phyloP scores from a whole-genome alignment of 2,888 invertebrate genomes.

The Agrypnus murinus region DNA sequence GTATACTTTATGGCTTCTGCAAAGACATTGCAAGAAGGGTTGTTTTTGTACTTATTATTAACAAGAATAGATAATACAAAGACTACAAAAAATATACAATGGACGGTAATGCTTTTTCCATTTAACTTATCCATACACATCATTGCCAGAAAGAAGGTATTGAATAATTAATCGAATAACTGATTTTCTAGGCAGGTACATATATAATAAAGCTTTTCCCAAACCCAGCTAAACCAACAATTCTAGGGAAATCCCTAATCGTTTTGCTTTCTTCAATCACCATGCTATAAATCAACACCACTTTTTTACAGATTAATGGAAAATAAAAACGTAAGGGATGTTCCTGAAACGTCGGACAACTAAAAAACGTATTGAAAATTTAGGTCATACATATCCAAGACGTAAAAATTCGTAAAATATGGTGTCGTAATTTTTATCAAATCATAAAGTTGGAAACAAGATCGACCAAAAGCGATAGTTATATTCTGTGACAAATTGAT shows the following conservation, averaged over 20 bases:
- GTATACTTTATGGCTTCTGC: background rate
- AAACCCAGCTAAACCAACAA: too few species aligned
- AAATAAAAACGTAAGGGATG: conserved; percentile 1
- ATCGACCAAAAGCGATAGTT: conserved; percentile 22
- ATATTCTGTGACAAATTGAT: conserved; percentile 32
- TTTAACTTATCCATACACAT: too few species aligned
- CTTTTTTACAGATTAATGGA: background rate
- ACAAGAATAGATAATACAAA: too few species aligned
- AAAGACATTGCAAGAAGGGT: too few species aligned
- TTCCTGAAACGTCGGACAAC: too few species aligned
- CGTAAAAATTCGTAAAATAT: conserved; percentile 17
- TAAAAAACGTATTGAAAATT: background rate
- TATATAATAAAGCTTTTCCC: too few species aligned
- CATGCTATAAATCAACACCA: background rate
- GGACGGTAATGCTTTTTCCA: too few species aligned
- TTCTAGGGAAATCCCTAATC: background rate
- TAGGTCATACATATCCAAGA: background rate
- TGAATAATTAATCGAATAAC: too few species aligned
- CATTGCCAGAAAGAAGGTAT: too few species aligned
- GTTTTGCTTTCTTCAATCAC: background rate
- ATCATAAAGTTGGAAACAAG: conserved; percentile 21
- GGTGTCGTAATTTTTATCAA: conserved; percentile 20
- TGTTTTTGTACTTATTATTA: too few species aligned
- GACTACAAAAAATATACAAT: too few species aligned
- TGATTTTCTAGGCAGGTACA: too few species aligned